Evolutionary conservation across 2,113 vertebrate species (phyloP).

Genomic region (Gymnobelideus leadbeateri): DNA sequence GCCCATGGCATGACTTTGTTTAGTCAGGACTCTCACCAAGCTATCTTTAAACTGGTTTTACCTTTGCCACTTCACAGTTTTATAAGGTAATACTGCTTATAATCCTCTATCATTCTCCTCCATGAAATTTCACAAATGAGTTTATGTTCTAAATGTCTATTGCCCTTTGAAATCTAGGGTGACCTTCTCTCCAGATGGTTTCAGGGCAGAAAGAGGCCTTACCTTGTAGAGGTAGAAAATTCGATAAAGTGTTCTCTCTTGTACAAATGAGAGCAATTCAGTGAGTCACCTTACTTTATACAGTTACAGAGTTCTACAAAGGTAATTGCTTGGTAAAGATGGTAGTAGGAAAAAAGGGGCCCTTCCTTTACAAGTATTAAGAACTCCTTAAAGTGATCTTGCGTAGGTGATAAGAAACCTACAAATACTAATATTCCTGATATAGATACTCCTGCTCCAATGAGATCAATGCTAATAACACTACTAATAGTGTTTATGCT

Average conservation of each 20-base stretch:
- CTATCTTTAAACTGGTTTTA: not conserved
- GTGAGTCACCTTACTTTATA: not conserved
- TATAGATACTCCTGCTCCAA: not conserved
- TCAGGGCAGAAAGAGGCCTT: not conserved
- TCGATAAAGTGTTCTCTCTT: not conserved
- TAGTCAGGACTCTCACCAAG: not conserved
- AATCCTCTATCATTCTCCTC: not conserved
- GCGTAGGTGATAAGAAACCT: not conserved
- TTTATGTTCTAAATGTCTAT: not conserved
- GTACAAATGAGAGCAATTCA: conserved; percentile 6
- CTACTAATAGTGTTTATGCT: not conserved
- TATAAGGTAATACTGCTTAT: not conserved
- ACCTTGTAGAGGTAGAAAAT: conserved; percentile 1
- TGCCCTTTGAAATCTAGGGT: not conserved
- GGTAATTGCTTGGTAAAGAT: not conserved
- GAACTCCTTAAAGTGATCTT: not conserved
- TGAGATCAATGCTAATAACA: not conserved
- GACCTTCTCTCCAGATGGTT: conserved; percentile 1
- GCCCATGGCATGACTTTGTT: not conserved
- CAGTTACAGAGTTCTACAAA: not conserved
- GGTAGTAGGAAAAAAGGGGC: not conserved
- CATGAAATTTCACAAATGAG: not conserved
- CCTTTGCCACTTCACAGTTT: not conserved
- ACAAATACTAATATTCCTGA: not conserved
- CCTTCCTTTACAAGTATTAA: not conserved